These are phyloP conservation scores for Heliothis subflexa DNA, from an alignment of 1,140 invertebrate species.

Conservation along the genomic window DNA sequence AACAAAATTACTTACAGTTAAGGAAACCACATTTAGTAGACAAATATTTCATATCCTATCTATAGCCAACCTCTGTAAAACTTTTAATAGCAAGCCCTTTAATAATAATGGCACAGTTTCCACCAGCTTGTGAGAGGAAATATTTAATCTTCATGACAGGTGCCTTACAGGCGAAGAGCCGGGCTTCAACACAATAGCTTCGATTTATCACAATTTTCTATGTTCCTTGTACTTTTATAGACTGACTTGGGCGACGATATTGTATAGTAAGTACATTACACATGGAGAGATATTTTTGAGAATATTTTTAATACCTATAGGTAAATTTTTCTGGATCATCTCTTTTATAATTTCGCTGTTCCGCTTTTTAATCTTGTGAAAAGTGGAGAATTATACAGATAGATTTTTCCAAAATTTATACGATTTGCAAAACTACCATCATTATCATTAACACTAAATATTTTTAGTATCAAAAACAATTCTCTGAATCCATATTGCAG, in stretches of 20 bases:
- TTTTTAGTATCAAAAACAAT: no score
- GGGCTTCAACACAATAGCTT: constrained; percentile 26
- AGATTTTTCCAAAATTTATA: no score
- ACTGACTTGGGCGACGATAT: not conserved
- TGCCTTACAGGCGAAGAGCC: constrained; percentile 7
- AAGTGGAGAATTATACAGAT: no score
- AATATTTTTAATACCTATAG: no score
- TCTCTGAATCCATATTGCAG: no score
- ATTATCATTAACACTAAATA: no score
- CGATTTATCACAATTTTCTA: constrained; percentile 22
- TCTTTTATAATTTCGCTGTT: no score
- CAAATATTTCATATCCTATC: not conserved
- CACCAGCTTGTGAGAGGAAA: constrained; percentile 4
- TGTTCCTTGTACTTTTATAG: not conserved
- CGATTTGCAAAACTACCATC: not conserved
- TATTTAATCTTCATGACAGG: constrained; percentile 38
- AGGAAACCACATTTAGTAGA: not conserved
- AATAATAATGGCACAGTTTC: constrained; percentile 17
- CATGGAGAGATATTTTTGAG: no score
- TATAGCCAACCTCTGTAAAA: not conserved
- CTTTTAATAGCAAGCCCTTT: constrained; percentile 10
- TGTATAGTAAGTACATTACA: not conserved
- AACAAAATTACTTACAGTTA: not conserved
- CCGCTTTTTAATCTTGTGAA: no score
- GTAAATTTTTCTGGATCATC: no score